Base-by-base conservation (phyloP, 2,797 vertebrate genomes). In the Melanotaenia nigrans region DNA sequence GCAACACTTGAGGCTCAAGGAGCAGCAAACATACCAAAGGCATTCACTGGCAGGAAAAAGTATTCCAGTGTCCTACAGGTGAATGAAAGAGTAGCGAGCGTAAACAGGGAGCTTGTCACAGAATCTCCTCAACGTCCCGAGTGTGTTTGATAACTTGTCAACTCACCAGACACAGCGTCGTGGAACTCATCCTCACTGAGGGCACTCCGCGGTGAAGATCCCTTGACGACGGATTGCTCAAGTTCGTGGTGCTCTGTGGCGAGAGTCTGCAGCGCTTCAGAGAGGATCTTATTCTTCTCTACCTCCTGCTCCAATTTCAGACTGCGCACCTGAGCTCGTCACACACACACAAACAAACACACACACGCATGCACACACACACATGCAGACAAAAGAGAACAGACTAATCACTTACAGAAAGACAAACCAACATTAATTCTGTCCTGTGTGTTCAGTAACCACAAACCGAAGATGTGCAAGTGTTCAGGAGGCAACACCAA, bases 281-380 rank as follows among this genome's bases (percentile, higher is more conserved):
- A 98, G 83, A 99, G 95, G 93, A 99, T 97, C 94, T 97, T 97
- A 90, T 94, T 99, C 95, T 97, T 99, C 90, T 97, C 97, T 73
- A 96, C 95, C 89, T 98, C 97, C 81, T 97, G 97, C 93, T 97
- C 96, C 93, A 98, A 94, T 95, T 96, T 97, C 93, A 96, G 73
- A 94, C 95, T 96, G 90, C 96, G 95, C 87, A 96, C 96, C 97
- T 99, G 93, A 92, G 95, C 78, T 80, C 78, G 0, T 45, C 73
- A 55, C 68, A 77, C 68, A 78, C 64, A 74, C 18, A 61, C 57
- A 59, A 18, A 7, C 30, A n/a, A 8, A 42, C 36, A 42, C 25
- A 56, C 51, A 74, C 68, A 63, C 61, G 56, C 54, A 69, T 40
- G 65, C 51, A 61, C 64, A 73, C 36, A 61, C 64, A 78, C 63